Evolutionary conservation across 1,140 invertebrate genomes (phyloP), one percentile per base, ranked within the genome.

Genomic region (Paraescarpia echinospica): DNA sequence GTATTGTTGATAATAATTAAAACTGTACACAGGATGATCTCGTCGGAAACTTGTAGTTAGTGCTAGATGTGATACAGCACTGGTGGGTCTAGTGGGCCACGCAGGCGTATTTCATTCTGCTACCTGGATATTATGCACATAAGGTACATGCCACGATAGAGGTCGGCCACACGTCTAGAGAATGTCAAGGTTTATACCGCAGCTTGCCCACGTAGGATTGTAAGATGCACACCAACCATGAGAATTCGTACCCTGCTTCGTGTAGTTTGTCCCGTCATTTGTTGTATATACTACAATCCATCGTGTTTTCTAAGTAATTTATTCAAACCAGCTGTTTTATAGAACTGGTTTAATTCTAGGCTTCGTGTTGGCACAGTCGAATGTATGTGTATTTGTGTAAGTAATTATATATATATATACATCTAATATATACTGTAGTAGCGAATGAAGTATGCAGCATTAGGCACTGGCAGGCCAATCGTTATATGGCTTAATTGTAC

Each of bases 321-420:
- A 77, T 77, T 77, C 18, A 77, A 77, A 31, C 59, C 59, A 77
- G 59, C 4, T 41, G 41, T 77, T 77, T 77, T 77, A 77, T 77
- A 77, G 59, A 77, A 77, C 59, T 77, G 59, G 59, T 77, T 77
- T 77, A 77, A 77, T 77, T 77, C 59, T 77, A 77, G 27, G 59
- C 59, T 77, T 77, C 22, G 59, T 31, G 59, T 77, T 27, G 59
- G 14, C 59, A 18, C 59, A 27, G 59, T 77, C 27, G 59, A 27
- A 77, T 77, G 59, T 77, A 27, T 77, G 59, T 77, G 59, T 77
- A 77, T 77, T 31, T 77, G 59, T 77, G 59, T 18, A 77, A 22
- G 59, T 77, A 77, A 77, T 77, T 77, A 77, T 77, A 77, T 77
- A 77, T 41, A 41, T 41, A 41, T 41, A 41, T 41, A 41, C 12